Evolutionary conservation across 2,797 vertebrate genomes (phyloP).

Genomic region (Pangasius krempfi): DNA sequence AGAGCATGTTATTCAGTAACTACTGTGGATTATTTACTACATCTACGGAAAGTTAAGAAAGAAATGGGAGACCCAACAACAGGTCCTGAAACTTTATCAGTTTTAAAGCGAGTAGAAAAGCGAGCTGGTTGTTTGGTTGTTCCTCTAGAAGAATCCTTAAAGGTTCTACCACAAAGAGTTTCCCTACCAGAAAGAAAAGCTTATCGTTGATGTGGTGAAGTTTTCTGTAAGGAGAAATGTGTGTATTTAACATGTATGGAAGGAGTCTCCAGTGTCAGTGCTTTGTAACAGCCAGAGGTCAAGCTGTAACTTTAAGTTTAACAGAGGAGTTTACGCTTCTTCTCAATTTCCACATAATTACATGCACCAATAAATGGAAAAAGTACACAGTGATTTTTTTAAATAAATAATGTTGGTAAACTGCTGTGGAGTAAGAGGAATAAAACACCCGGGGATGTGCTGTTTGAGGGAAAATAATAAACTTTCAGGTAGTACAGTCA

Average conservation of each 20-base stretch:
- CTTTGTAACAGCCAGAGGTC: not conserved
- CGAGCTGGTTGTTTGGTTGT: not conserved
- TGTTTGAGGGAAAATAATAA: no score
- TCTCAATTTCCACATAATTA: no score
- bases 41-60: not conserved
- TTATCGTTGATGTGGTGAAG: not conserved
- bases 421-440: no score
- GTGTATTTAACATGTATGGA: not conserved
- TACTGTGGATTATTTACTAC: not conserved
- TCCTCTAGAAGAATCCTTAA: not conserved
- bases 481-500: no score
- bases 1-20: not conserved
- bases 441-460: no score
- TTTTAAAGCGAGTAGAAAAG: not conserved
- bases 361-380: no score
- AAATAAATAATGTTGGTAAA: no score
- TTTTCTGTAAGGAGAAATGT: not conserved
- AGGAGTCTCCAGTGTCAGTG: not conserved
- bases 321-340: no score
- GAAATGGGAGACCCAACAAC: not conserved
- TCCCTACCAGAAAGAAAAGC: not conserved
- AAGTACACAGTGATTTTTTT: no score
- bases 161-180: not conserved
- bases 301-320: no score
- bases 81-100: not conserved